A percentile compares a stretch with the other conserved stretches of the same genome.
phyloP scores from a whole-genome alignment of 2,797 vertebrate species.

The Masticophis lateralis region DNA sequence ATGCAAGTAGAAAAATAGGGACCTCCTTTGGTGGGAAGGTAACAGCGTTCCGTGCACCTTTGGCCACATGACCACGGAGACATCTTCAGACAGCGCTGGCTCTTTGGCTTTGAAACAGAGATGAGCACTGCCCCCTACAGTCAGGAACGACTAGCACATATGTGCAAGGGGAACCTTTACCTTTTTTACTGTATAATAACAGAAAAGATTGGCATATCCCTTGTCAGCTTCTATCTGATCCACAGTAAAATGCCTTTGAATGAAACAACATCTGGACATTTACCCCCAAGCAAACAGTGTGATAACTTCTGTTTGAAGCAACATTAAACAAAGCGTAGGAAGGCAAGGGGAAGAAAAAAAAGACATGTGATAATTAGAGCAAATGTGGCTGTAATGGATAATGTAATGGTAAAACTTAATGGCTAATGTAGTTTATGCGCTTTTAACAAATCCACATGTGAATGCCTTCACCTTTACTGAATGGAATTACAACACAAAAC shows the following conservation, averaged over 20 bases:
- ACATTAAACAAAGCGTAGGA: background rate
- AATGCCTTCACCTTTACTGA: background rate
- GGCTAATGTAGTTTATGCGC: background rate
- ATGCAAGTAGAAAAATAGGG: too few species aligned
- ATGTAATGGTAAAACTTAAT: background rate
- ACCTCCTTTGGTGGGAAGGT: too few species aligned
- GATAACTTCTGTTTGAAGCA: background rate
- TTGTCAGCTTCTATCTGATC: background rate
- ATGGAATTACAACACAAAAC: background rate
- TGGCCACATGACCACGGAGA: too few species aligned
- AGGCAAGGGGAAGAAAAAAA: background rate
- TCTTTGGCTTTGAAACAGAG: too few species aligned
- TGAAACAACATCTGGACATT: background rate
- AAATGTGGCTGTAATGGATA: background rate
- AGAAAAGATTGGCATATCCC: background rate
- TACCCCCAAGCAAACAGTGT: background rate
- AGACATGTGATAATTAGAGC: background rate
- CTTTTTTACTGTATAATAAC: background rate
- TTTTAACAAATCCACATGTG: background rate
- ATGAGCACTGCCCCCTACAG: too few species aligned
- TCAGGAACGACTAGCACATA: too few species aligned
- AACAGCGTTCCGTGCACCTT: too few species aligned
- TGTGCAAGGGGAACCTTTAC: too few species aligned
- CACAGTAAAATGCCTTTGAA: background rate
- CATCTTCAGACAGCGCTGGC: rapidly evolving